Conservation (phyloP, 2,113 vertebrate genomes). For the Oreocharis arfaki region DNA sequence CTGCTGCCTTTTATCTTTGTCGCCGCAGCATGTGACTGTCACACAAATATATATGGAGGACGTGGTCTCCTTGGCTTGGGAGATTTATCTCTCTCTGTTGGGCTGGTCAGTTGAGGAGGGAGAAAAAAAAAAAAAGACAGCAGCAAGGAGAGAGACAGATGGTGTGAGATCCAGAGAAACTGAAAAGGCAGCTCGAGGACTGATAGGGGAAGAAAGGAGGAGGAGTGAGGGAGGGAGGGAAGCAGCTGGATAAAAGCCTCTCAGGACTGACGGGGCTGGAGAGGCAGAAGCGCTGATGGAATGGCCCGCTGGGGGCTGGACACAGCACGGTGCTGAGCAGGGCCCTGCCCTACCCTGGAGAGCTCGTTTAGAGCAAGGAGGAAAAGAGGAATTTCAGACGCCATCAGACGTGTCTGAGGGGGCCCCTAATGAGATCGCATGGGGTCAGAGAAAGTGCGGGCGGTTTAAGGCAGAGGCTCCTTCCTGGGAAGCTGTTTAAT, state of each 20-base stretch:
- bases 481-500: slow-evolving; percentile 33
- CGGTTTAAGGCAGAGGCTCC: not conserved
- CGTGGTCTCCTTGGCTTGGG: slow-evolving; percentile 27
- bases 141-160: slow-evolving; percentile 16
- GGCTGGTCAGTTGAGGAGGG: slow-evolving; percentile 19
- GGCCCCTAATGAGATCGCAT: not conserved
- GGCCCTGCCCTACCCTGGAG: not conserved
- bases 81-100: slow-evolving; percentile 40
- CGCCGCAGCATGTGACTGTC: not conserved
- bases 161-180: not conserved
- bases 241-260: not conserved
- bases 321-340: fast-evolving
- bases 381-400: not conserved
- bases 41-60: slow-evolving; percentile 10
- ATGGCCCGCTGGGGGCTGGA: not conserved
- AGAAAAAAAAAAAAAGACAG: not conserved
- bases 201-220: not conserved
- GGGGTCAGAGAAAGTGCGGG: not conserved
- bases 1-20: slow-evolving; percentile 35
- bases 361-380: not conserved
- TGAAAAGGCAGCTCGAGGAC: not conserved
- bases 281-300: not conserved
- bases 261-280: not conserved
- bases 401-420: not conserved
- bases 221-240: not conserved